Evolutionary conservation across 2,797 vertebrate species (phyloP).

Genomic region (Sandelia bainsii): DNA sequence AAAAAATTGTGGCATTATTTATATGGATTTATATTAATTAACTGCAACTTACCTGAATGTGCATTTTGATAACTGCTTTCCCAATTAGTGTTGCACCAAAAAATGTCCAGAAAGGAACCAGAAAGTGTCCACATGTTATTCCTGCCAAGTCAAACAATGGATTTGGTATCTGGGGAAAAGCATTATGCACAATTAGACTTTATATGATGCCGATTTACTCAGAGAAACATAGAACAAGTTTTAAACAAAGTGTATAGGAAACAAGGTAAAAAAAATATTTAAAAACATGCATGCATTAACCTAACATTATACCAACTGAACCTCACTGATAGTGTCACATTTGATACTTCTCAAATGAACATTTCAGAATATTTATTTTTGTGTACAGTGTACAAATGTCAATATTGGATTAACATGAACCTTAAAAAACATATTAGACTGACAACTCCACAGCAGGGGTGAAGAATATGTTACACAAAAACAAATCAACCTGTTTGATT

Average conservation of each 20-base stretch:
- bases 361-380: slow-evolving; percentile 10
- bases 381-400: background rate
- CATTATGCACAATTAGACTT: background rate
- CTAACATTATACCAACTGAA: background rate
- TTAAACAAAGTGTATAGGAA: background rate
- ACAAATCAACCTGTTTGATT: background rate
- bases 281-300: background rate
- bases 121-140: slow-evolving; percentile 91
- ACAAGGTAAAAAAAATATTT: background rate
- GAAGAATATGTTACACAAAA: background rate
- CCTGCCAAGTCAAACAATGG: slow-evolving; percentile 92
- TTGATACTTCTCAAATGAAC: background rate
- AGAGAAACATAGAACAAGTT: slow-evolving; percentile 3
- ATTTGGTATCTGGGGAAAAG: slow-evolving; percentile 87
- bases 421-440: background rate
- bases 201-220: background rate
- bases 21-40: background rate
- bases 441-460: fast-evolving
- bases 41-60: slow-evolving; percentile 88
- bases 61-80: slow-evolving; percentile 92
- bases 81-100: slow-evolving; percentile 90
- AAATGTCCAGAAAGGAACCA: slow-evolving; percentile 93
- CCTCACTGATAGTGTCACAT: background rate
- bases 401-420: background rate
- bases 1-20: background rate